Evolutionary conservation across 2,113 vertebrate species (phyloP).

Genomic region (Varanus komodoensis): DNA sequence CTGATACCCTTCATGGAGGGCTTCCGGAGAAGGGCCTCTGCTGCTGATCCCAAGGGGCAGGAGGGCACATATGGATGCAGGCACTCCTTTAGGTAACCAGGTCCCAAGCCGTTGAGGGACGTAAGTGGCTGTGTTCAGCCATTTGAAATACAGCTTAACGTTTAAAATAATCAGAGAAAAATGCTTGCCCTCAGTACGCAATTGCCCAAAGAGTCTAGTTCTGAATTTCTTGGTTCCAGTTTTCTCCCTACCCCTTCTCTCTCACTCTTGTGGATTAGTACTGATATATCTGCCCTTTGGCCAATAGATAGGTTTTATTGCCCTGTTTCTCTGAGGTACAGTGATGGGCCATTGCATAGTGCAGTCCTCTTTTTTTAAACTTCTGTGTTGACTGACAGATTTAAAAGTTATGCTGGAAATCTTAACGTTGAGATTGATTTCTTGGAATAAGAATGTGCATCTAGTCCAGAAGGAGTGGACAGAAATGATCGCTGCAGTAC

Average conservation of each 20-base stretch:
- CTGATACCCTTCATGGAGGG: too few relatives aligned
- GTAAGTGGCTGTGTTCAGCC: background rate
- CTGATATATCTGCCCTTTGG: background rate
- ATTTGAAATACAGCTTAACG: conserved; percentile 8
- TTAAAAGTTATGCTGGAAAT: conserved; percentile 11
- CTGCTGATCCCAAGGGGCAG: too few relatives aligned
- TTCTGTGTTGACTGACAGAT: conserved; percentile 33
- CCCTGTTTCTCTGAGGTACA: conserved; percentile 10
- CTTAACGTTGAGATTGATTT: background rate
- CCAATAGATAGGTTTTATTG: background rate
- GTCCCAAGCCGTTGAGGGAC: too few relatives aligned
- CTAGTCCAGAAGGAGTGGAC: conserved; percentile 20
- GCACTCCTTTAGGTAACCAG: too few relatives aligned
- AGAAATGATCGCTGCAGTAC: background rate
- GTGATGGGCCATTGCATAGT: background rate
- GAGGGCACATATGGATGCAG: too few relatives aligned
- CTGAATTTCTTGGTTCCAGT: background rate
- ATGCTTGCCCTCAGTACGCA: too few relatives aligned
- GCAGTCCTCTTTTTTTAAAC: conserved; percentile 10
- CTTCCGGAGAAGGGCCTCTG: too few relatives aligned
- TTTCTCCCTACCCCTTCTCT: background rate
- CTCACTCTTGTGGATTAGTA: background rate
- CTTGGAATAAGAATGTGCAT: background rate
- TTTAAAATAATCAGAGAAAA: background rate
- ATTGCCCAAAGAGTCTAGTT: accelerated